These are phyloP conservation scores for Blastobasis adustella DNA, from an alignment of 2,888 invertebrate genomes.

Conservation along the genomic window DNA sequence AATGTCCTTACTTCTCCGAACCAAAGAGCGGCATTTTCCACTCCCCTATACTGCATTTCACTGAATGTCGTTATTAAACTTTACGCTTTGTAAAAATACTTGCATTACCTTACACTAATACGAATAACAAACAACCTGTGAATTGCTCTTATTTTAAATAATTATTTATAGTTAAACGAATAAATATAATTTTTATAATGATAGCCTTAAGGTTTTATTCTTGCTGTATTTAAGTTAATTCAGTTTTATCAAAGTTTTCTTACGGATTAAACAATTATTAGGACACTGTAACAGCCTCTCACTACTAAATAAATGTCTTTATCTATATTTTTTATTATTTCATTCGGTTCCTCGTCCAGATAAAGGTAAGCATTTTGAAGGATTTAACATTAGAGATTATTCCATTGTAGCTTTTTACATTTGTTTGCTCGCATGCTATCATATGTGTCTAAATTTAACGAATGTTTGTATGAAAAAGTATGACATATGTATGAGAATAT, in stretches of 20 bases:
- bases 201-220: background rate
- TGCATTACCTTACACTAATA: slow-evolving; percentile 20
- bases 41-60: slow-evolving; percentile 19
- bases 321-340: slow-evolving; percentile 9
- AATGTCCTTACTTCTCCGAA: slow-evolving; percentile 28
- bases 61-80: slow-evolving; percentile 17
- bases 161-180: background rate
- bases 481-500: too few species aligned
- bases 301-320: slow-evolving; percentile 43
- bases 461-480: background rate
- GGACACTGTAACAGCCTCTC: slow-evolving; percentile 48
- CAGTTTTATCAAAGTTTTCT: slow-evolving; percentile 23
- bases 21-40: slow-evolving; percentile 50
- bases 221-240: slow-evolving; percentile 26
- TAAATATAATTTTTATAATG: background rate
- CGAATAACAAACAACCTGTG: slow-evolving; percentile 22
- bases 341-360: slow-evolving; percentile 2
- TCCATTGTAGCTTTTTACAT: slow-evolving; percentile 28
- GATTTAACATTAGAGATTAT: background rate
- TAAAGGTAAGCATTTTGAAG: slow-evolving; percentile 10
- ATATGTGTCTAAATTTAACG: background rate
- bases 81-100: slow-evolving; percentile 41
- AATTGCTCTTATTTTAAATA: slow-evolving; percentile 16
- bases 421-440: slow-evolving; percentile 45
- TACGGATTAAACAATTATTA: slow-evolving; percentile 10